Evolutionary conservation across 2,888 invertebrate genomes (phyloP).

Genomic region (Apodemia duryi): DNA sequence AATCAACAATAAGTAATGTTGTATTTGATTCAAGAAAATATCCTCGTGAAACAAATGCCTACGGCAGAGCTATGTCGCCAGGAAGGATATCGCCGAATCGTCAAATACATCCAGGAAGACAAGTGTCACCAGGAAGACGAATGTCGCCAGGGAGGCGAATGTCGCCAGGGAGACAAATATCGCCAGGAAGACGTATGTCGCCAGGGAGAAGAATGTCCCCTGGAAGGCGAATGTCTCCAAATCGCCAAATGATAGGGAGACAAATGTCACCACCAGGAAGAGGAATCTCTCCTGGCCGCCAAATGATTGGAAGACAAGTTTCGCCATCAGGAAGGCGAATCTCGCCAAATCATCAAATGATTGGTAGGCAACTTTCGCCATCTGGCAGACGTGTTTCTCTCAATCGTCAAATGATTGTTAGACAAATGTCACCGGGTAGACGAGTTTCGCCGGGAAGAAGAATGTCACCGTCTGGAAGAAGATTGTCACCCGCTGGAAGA

Average conservation of each 20-base stretch:
- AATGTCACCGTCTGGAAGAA: conserved; percentile 24
- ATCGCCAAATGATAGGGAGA: conserved; percentile 19
- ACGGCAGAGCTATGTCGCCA: conserved; percentile 30
- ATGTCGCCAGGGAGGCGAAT: conserved; percentile 18
- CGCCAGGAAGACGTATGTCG: conserved; percentile 20
- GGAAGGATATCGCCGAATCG: conserved; percentile 30
- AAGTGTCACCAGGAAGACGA: conserved; percentile 29
- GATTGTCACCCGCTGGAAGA: conserved; percentile 19
- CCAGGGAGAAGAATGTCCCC: conserved; percentile 20
- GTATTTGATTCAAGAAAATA: conserved; percentile 26
- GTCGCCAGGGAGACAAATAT: conserved; percentile 17
- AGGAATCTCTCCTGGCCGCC: conserved; percentile 23
- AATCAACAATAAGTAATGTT: not conserved
- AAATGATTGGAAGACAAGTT: conserved; percentile 18
- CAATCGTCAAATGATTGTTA: conserved; percentile 21
- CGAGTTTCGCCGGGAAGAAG: conserved; percentile 25
- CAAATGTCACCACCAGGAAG: conserved; percentile 32
- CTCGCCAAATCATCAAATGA: conserved; percentile 21
- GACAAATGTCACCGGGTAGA: conserved; percentile 26
- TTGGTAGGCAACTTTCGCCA: conserved; percentile 17
- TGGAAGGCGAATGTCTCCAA: conserved; percentile 21
- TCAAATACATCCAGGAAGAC: conserved; percentile 27
- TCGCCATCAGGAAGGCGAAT: conserved; percentile 25
- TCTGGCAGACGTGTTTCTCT: conserved; percentile 23
- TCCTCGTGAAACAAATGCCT: conserved; percentile 31